Evolutionary conservation across 2,797 vertebrate species (phyloP).

Genomic region (Argyrosomus regius): DNA sequence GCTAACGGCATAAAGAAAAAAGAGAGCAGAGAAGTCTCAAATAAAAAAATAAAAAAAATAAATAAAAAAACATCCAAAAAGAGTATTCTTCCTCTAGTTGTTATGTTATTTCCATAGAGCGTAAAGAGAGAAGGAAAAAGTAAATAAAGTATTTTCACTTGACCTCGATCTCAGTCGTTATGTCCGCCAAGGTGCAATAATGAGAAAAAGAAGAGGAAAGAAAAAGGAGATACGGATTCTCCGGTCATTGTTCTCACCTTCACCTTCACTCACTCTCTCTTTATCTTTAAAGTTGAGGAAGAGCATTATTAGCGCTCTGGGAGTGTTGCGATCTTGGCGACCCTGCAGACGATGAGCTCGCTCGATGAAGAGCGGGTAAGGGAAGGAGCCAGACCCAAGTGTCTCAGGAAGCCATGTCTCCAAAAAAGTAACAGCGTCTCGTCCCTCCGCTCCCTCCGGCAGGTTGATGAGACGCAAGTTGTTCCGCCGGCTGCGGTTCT

Average conservation of each 20-base stretch:
- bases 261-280: background rate
- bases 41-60: background rate
- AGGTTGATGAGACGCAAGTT: background rate
- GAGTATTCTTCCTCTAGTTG: background rate
- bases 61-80: too few species aligned
- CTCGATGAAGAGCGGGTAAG: background rate
- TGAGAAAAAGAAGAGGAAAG: too few species aligned
- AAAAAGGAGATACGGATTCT: too few species aligned
- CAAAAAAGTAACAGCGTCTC: background rate
- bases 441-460: background rate
- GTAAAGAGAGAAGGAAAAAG: background rate
- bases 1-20: background rate
- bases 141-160: too few species aligned
- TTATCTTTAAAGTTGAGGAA: constrained; percentile 1
- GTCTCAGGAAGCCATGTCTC: background rate
- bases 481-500: too few species aligned
- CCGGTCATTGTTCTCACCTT: background rate
- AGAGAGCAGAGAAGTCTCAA: background rate
- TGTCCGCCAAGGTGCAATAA: too few species aligned
- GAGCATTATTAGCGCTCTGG: background rate
- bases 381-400: background rate
- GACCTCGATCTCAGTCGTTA: too few species aligned
- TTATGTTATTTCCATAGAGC: background rate
- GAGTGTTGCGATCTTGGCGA: background rate
- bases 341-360: background rate